These are phyloP conservation scores for Cichladusa arquata DNA, from an alignment of 2,113 vertebrate species.

Conservation along the genomic window DNA sequence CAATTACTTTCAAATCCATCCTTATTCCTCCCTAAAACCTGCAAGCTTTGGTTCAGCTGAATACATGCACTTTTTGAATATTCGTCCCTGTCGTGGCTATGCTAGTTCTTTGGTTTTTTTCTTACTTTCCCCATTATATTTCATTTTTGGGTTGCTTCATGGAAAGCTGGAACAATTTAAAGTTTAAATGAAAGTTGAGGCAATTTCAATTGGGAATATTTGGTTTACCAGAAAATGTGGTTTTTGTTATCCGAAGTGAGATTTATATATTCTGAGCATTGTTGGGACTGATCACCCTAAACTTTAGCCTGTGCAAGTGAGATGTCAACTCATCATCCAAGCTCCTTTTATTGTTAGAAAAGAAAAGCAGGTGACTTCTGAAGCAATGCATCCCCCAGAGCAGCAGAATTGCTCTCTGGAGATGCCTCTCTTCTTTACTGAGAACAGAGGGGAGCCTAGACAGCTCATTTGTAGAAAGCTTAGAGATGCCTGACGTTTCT, in stretches of 20 bases:
- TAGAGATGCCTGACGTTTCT: not conserved
- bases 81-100: not conserved
- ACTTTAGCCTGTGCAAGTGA: not conserved
- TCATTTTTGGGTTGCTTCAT: not conserved
- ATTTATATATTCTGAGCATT: not conserved
- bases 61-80: not conserved
- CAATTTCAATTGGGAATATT: not conserved
- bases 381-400: not conserved
- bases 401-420: not conserved
- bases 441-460: not conserved
- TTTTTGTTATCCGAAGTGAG: not conserved
- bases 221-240: not conserved
- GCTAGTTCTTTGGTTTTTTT: not conserved
- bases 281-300: not conserved
- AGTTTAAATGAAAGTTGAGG: not conserved
- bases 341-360: not conserved
- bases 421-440: not conserved
- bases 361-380: not conserved
- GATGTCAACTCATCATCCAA: not conserved
- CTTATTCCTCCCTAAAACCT: not conserved
- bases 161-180: not conserved
- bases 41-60: not conserved
- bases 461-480: not conserved
- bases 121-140: not conserved
- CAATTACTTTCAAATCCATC: not conserved